A percentile compares a stretch with the other conserved stretches of the same genome.
Conservation (phyloP, 2,797 vertebrate species). For the Philypnodon macrostomus region DNA sequence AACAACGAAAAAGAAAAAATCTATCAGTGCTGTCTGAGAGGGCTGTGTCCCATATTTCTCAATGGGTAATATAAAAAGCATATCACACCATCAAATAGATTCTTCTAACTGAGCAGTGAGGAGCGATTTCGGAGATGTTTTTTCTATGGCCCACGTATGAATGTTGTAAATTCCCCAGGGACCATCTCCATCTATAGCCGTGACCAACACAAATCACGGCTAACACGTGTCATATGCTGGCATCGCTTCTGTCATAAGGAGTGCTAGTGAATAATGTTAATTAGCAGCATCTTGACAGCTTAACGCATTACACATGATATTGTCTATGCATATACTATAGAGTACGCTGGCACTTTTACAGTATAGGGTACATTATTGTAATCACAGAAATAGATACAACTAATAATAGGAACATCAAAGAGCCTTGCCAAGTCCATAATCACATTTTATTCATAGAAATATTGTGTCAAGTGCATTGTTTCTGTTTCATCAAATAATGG, state of each 20-base stretch:
- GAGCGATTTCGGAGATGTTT: constrained; percentile 5
- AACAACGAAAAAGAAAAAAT: constrained; percentile 13
- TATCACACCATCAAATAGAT: background rate
- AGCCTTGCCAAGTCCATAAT: too few relatives aligned
- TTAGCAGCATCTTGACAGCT: constrained; percentile 28
- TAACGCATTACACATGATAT: background rate
- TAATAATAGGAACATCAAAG: too few relatives aligned
- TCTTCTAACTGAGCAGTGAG: constrained; percentile 2
- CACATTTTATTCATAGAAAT: background rate
- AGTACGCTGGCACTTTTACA: too few relatives aligned
- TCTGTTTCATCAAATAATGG: background rate
- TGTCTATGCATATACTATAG: constrained; percentile 15
- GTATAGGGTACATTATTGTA: too few relatives aligned
- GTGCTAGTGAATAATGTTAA: constrained; percentile 41
- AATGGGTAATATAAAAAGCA: background rate
- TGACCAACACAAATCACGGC: constrained; percentile 31
- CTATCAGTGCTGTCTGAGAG: background rate
- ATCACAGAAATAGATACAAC: too few relatives aligned
- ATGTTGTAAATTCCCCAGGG: constrained; percentile 28
- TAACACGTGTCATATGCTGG: constrained; percentile 13
- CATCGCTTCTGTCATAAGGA: constrained; percentile 9
- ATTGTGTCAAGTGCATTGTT: background rate
- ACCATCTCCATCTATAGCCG: constrained; percentile 3
- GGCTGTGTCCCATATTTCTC: constrained; percentile 11
- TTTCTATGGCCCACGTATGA: constrained; percentile 21